phyloP scores from a whole-genome alignment of 2,797 vertebrate species.

The Cynodonichthys magdalenae region DNA sequence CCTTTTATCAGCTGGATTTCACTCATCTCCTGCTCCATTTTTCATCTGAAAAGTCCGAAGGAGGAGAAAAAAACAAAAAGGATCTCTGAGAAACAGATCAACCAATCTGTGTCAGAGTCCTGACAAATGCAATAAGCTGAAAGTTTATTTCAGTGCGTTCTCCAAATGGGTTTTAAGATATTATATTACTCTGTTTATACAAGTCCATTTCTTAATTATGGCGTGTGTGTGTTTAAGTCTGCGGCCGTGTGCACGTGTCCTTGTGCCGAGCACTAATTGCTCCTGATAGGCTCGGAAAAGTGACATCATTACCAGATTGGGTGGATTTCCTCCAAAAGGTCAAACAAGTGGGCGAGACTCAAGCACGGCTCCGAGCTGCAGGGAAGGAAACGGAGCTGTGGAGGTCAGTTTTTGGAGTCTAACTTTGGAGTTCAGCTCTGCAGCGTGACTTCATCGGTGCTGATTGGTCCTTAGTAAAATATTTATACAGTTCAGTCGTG shows the following conservation, averaged over 20 bases:
- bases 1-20: constrained; percentile 73
- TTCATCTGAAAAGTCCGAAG: constrained; percentile 58
- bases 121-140: constrained; percentile 76
- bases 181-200: constrained; percentile 78
- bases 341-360: constrained; percentile 59
- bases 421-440: background rate
- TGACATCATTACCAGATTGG: constrained; percentile 76
- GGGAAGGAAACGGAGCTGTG: constrained; percentile 36
- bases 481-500: constrained; percentile 28
- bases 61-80: constrained; percentile 7
- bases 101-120: constrained; percentile 65
- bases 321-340: constrained; percentile 64
- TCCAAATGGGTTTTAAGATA: constrained; percentile 77
- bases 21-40: constrained; percentile 73
- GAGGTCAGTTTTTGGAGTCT: constrained; percentile 2
- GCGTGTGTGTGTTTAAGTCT: constrained; percentile 43
- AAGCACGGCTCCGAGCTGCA: constrained; percentile 23
- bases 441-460: constrained; percentile 26
- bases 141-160: constrained; percentile 67
- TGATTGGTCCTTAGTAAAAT: constrained; percentile 34
- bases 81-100: constrained; percentile 7
- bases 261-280: constrained; percentile 68
- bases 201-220: constrained; percentile 76
- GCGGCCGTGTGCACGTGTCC: constrained; percentile 53
- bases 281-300: constrained; percentile 77